Conservation (phyloP, 1,140 invertebrate species). For the Drosophila takahashii region DNA sequence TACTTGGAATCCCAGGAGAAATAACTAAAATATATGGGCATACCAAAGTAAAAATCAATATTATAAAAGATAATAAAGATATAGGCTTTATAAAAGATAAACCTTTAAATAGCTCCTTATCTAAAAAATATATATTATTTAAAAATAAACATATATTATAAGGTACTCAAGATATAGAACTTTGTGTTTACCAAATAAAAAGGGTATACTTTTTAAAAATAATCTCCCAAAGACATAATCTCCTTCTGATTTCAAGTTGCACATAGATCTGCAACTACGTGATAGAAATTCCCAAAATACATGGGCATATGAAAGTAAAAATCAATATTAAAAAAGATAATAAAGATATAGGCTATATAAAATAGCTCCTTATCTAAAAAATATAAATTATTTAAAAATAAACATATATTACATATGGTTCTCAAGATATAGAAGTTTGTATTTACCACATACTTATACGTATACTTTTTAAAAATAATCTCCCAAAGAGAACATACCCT, state of each 20-base stretch:
- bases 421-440: background rate
- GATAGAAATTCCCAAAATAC: no score
- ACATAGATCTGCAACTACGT: conserved; percentile 1
- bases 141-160: no score
- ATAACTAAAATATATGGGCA: background rate
- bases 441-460: background rate
- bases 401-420: no score
- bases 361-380: no score
- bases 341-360: no score
- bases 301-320: no score
- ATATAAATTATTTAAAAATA: no score
- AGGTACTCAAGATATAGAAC: background rate
- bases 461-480: background rate
- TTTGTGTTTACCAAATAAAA: background rate
- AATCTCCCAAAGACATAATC: conserved; percentile 1
- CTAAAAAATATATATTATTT: background rate
- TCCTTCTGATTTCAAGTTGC: background rate
- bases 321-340: no score
- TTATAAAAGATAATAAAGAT: background rate
- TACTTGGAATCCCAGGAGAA: background rate
- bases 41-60: background rate
- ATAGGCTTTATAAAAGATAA: background rate
- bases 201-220: background rate
- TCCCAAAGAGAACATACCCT: background rate
- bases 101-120: background rate